Conservation (phyloP, 2,797 vertebrate species). For the Anas capensis region DNA sequence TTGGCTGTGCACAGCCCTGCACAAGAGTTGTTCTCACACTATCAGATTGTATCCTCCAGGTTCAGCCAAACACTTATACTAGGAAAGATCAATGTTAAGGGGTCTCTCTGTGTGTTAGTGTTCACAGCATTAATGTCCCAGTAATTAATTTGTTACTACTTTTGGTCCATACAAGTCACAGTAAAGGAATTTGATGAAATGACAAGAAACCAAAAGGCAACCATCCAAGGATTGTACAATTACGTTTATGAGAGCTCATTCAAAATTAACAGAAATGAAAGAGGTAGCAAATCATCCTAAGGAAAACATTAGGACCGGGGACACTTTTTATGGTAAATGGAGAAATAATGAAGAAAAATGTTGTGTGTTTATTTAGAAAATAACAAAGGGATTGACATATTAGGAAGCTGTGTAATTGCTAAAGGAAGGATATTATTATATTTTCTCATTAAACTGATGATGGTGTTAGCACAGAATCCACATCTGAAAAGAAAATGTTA, state of each 20-base stretch:
- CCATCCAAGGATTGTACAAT: not conserved
- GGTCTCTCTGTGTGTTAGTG: not conserved
- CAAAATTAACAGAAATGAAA: not conserved
- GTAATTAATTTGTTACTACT: not conserved
- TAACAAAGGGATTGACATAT: not conserved
- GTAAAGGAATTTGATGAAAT: not conserved
- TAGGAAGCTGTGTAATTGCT: slow-evolving; percentile 2
- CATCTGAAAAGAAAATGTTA: slow-evolving; percentile 11
- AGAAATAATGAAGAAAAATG: slow-evolving; percentile 21
- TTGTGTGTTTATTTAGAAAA: slow-evolving; percentile 32
- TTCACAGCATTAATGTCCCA: not conserved
- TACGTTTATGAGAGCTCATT: not conserved
- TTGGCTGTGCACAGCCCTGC: not conserved
- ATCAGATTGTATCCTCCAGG: rapidly evolving
- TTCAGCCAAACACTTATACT: not conserved
- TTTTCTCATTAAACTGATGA: slow-evolving; percentile 13
- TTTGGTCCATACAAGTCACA: not conserved
- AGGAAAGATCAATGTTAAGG: not conserved
- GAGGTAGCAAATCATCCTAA: not conserved
- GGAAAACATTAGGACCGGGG: not conserved
- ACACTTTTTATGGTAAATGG: not conserved
- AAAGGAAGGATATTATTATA: slow-evolving; percentile 16
- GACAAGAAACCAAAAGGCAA: not conserved
- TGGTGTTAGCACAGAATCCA: not conserved
- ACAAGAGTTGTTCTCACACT: not conserved